Evolutionary conservation across 2,797 vertebrate genomes (phyloP), one percentile per base, ranked within the genome.

Genomic region (Bufotes viridis): DNA sequence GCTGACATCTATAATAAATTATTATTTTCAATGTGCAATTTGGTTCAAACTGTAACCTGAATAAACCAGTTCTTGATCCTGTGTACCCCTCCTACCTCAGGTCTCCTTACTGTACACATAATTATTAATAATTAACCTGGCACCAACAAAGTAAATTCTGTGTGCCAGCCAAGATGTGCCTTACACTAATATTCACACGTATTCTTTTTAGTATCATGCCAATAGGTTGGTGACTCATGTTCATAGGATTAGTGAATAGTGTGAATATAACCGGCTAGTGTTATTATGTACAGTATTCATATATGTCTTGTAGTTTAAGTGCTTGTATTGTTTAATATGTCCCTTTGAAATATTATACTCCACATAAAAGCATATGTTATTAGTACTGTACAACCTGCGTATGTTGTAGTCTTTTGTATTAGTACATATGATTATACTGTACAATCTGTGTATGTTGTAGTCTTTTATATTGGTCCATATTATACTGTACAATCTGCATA

Each of bases 81-180:
- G 65, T 69, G 17, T 17, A 15, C 8, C 15, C 20, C 11, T 22
- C 13, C 13, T 58, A 55, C 78, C 49, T 55, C 42, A 55, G 61
- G 22, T 53, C 63, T 82, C 34, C 22, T 65, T 82, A 82, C 29
- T 67, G 81, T 26, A 67, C 81, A 82, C 17, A 17, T 82, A 26
- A 53, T 82, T 51, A 67, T 13, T 53, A 82, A 26, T 82, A 69
- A 55, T 82, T 24, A 79, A 18, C 55, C 78, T 58, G 78, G 55
- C 55, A 24, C 15, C n/a, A 10, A 58, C 1, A 12, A 13, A 72
- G 69, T 29, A 34, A 26, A 70, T 29, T 17, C 69, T 70, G 2
- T 14, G 75, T 78, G 76, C 76, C 76, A 79, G 55, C 76, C 22
- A n/a, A n/a, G 42, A 2, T 81, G 78, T 20, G 20, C 58, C 15